These are phyloP conservation scores for Phainopepla nitens DNA, from an alignment of 2,113 vertebrate species.

Conservation along the genomic window DNA sequence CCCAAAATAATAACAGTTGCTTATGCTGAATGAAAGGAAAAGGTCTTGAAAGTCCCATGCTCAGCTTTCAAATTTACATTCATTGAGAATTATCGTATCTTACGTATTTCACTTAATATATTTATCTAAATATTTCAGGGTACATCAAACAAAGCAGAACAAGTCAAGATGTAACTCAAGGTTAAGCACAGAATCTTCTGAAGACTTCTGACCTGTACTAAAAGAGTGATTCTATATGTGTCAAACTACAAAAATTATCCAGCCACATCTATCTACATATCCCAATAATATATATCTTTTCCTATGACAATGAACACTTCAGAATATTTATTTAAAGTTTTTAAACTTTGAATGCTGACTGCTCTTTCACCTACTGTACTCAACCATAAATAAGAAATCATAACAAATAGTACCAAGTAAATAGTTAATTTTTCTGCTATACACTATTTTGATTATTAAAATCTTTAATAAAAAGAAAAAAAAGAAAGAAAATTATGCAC, in stretches of 20 bases:
- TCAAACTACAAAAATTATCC: neutral
- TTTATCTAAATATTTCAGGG: neutral
- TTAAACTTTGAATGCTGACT: neutral
- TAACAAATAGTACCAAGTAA: neutral
- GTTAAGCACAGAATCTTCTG: neutral
- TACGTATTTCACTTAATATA: neutral
- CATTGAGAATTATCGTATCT: neutral
- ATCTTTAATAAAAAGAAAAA: neutral
- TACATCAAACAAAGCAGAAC: neutral
- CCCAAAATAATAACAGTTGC: neutral
- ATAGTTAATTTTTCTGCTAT: neutral
- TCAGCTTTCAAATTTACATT: neutral
- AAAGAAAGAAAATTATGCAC: neutral
- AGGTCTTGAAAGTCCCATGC: neutral
- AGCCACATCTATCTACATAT: neutral
- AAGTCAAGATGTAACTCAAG: neutral
- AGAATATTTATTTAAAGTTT: neutral
- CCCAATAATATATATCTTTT: neutral
- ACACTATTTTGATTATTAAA: neutral
- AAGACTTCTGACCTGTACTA: neutral
- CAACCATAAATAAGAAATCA: neutral
- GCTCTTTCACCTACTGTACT: neutral
- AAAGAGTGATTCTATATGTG: neutral
- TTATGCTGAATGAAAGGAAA: neutral
- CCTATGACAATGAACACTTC: neutral